Evolutionary conservation across 2,797 vertebrate species (phyloP).

Genomic region (Argyrosomus regius): DNA sequence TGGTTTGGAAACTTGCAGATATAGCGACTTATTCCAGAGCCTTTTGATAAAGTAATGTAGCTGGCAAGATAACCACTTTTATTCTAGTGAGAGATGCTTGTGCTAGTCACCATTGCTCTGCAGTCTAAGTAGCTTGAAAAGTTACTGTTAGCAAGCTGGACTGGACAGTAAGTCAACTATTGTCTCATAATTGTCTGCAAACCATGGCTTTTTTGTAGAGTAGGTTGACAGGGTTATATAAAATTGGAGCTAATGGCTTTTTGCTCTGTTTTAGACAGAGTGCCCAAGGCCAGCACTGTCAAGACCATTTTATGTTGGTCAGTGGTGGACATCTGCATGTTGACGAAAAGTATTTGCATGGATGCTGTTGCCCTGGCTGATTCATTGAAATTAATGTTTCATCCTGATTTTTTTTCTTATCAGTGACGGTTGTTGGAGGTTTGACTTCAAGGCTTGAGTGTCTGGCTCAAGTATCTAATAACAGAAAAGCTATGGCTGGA

Average conservation of each 20-base stretch:
- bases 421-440: neutral
- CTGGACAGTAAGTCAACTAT: neutral
- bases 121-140: neutral
- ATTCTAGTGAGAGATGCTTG: neutral
- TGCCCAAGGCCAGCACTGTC: neutral
- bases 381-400: neutral
- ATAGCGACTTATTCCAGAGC: neutral
- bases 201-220: neutral
- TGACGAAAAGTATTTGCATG: neutral
- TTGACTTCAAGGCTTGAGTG: neutral
- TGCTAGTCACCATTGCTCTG: neutral
- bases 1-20: neutral
- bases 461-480: neutral
- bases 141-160: neutral
- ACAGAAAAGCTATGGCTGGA: neutral
- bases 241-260: neutral
- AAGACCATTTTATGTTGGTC: neutral
- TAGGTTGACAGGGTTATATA: neutral
- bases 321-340: neutral
- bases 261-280: neutral
- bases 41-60: too few species aligned
- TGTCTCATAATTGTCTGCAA: too few species aligned
- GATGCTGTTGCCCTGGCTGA: neutral
- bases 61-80: too few species aligned
- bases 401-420: neutral